phyloP scores from a whole-genome alignment of 2,113 vertebrate genomes.

The Ceyx cyanopectus region DNA sequence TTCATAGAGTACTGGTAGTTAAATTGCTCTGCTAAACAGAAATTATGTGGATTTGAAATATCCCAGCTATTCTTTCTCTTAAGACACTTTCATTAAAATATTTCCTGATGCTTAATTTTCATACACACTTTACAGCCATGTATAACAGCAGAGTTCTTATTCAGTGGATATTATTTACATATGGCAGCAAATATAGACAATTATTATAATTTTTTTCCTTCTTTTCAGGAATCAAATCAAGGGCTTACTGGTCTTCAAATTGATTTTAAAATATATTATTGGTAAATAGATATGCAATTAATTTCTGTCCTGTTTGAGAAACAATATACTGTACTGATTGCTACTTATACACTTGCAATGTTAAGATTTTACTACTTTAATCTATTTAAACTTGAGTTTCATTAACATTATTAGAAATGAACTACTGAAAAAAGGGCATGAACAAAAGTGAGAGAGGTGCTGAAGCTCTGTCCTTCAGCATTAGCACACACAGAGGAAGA shows the following conservation, averaged over 20 bases:
- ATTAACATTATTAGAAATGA: not conserved
- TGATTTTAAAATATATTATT: not conserved
- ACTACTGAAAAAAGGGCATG: not conserved
- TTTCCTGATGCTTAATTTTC: slow-evolving; percentile 12
- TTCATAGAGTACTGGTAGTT: not conserved
- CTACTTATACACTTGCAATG: not conserved
- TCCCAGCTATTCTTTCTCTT: slow-evolving; percentile 20
- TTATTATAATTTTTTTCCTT: not conserved
- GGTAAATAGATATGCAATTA: not conserved
- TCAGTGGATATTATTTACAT: not conserved
- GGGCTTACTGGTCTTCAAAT: not conserved
- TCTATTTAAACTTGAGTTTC: not conserved
- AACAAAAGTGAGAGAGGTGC: not conserved
- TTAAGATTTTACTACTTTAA: not conserved
- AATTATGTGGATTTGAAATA: slow-evolving; percentile 45
- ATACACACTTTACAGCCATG: not conserved
- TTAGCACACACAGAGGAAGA: not conserved
- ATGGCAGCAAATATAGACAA: not conserved
- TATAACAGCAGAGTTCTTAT: not conserved
- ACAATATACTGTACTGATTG: not conserved
- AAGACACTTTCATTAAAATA: slow-evolving; percentile 25
- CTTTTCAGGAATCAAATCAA: not conserved
- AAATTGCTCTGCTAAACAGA: slow-evolving; percentile 35
- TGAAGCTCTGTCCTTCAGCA: not conserved
- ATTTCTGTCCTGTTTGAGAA: not conserved